Base-by-base conservation (phyloP, 2,888 invertebrate genomes). In the Eristalis pertinax region DNA sequence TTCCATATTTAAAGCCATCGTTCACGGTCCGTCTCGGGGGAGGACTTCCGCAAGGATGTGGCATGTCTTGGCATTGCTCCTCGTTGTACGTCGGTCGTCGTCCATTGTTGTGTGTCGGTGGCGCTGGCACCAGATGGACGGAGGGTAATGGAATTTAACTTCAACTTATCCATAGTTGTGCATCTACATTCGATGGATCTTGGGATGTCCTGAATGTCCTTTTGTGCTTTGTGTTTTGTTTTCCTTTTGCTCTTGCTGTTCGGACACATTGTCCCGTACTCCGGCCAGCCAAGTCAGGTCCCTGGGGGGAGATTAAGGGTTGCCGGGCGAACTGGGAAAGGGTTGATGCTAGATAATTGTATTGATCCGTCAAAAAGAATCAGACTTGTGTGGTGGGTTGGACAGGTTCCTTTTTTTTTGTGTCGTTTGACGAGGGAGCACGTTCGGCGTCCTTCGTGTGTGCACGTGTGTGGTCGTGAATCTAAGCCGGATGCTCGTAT, bases 1-100 rank as follows among this genome's bases (percentile, higher is more conserved):
- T 76, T 82, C 76, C 76, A 82, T 77, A 82, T 67, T 77, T 82
- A 72, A 62, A 72, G 69, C 50, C 56, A 32, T 26, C 1, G 26
- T 67, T 26, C 19, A 50, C 50, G 8, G 50, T 19, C 50, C 5
- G 50, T 8, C 50, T 50, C 50, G 8, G n/a, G 19, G 50, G 50
- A 50, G n/a, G 50, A 50, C 50, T 50, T 50, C 50, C 50, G 50
- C 8, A 19, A 19, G 19, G 50, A 19, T 50, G 50, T 50, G 50
- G 50, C 8, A 19, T 50, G 19, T 50, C 50, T 50, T 50, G 50
- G 50, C 19, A 50, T 50, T 19, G 0, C 50, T 19, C 50, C 50
- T 50, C 32, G 32, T 32, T 32, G 32, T 32, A 1, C 8, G 50
- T 19, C 19, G 32, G 26, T 26, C 26, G 26, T n/a, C n/a, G n/a